A percentile compares a stretch with the other conserved stretches of the same genome.
Conservation (phyloP, 53 echinoderm and acorn worm species). For the Henricia sp. region DNA sequence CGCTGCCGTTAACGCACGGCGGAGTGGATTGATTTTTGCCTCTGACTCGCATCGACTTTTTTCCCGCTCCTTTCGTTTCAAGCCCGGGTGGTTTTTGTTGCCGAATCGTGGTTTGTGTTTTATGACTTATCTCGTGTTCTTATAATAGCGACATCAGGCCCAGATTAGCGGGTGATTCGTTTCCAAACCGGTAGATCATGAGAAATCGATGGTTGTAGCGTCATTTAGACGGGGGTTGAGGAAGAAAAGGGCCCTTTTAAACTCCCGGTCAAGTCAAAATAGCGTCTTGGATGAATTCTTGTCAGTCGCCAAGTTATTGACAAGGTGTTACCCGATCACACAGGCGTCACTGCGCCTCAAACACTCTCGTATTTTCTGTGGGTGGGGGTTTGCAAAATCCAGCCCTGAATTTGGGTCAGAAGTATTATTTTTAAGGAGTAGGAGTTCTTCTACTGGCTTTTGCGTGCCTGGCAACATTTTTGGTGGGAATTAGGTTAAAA, state of each 20-base stretch:
- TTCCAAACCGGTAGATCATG: slow-evolving; percentile 32
- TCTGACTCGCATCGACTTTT: background rate
- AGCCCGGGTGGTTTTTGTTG: background rate
- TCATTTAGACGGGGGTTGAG: background rate
- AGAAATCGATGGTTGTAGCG: slow-evolving; percentile 41
- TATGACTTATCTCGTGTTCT: slow-evolving; percentile 4
- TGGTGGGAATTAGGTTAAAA: too few relatives aligned
- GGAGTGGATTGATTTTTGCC: background rate
- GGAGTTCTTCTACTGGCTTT: too few relatives aligned
- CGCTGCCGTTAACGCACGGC: background rate
- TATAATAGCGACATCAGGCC: slow-evolving; percentile 27
- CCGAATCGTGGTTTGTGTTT: too few relatives aligned
- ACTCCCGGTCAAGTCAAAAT: too few relatives aligned
- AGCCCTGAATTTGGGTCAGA: slow-evolving; percentile 9
- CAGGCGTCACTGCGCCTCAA: slow-evolving; percentile 14
- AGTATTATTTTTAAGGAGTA: background rate
- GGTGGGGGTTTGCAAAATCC: too few relatives aligned
- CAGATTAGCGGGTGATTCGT: slow-evolving; percentile 22
- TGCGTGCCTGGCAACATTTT: too few relatives aligned
- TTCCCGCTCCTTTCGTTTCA: background rate
- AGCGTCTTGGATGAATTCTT: slow-evolving; percentile 7
- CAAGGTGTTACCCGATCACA: slow-evolving; percentile 50
- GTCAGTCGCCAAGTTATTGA: slow-evolving; percentile 52
- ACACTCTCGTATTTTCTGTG: too few relatives aligned
- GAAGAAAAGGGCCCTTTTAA: background rate